phyloP scores from a whole-genome alignment of 2,888 invertebrate species.

The Gnatocerus cornutus region DNA sequence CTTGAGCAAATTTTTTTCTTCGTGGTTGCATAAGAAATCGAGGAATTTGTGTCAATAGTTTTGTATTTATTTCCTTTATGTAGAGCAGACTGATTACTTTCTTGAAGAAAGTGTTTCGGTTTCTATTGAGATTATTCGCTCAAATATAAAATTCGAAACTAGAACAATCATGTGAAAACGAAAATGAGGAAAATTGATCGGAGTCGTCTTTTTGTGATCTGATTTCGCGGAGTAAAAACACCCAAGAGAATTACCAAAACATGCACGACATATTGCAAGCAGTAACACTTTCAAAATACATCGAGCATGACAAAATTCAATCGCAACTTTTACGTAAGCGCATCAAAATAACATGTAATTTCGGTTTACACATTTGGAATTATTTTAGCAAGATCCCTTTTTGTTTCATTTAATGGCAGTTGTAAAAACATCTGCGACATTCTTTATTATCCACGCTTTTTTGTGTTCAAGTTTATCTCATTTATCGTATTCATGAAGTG shows the following conservation, averaged over 20 bases:
- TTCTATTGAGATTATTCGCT: constrained; percentile 27
- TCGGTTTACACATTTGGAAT: not conserved
- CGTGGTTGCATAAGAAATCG: constrained; percentile 33
- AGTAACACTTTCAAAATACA: constrained; percentile 24
- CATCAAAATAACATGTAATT: not conserved
- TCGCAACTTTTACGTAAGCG: constrained; percentile 4
- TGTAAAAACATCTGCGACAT: too few species aligned
- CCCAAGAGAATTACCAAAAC: not conserved
- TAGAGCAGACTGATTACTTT: constrained; percentile 41
- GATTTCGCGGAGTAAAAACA: constrained; percentile 1
- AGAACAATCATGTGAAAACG: constrained; percentile 47
- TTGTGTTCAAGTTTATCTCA: too few species aligned
- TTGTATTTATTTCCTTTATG: constrained; percentile 40
- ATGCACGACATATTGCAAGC: constrained; percentile 17
- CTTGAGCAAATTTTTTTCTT: constrained; percentile 34
- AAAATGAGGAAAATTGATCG: constrained; percentile 31
- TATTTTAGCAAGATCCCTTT: not conserved
- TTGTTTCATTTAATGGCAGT: too few species aligned
- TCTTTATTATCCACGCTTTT: too few species aligned
- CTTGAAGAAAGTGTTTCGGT: constrained; percentile 46
- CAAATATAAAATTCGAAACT: constrained; percentile 32
- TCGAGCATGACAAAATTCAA: constrained; percentile 23
- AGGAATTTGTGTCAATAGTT: constrained; percentile 44
- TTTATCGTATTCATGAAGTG: too few species aligned
- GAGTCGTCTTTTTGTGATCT: constrained; percentile 14